Base-by-base conservation (phyloP, 1,140 invertebrate species). In the Trichonephila clavata region DNA sequence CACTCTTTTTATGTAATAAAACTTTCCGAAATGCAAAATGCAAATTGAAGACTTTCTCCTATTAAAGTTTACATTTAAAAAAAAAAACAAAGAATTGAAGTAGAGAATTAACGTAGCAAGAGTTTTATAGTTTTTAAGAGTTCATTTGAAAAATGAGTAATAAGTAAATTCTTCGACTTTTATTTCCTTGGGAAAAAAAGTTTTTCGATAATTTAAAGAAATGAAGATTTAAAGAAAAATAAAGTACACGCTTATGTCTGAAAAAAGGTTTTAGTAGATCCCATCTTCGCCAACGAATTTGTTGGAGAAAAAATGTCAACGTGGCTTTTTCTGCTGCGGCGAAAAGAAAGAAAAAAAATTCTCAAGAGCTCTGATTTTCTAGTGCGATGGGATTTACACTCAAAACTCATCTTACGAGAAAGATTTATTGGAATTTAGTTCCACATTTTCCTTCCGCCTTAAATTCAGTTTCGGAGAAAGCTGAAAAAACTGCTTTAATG, bases 351-450 rank as follows among this genome's bases (percentile, higher is more conserved):
- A 39, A 63, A 87, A 63, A 83, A 57, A 83, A 24, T 14, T 1
- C 20, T 83, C 43, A 87, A 61, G 61, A 87, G 57, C 86, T 87
- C 60, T 87, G 59, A 63, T 87, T 87, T 87, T 87, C 63, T 87
- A 87, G n/a, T 63, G 84, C n/a, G 86, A 87, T 87, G 86, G 86
- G 86, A 61, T 87, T 87, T 87, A 87, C 86, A 87, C 86, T 83
- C 86, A 61, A 43, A 87, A 63, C 86, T 87, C 86, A 87, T 87
- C 60, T 87, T 87, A 63, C 32, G 86, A 32, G 59, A 87, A 57
- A 87, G 86, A 87, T 87, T 87, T 87, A 87, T 87, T 65, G 57
- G 86, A 87, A 87, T 87, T 87, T 87, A 63, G 86, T 63, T 60
- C 81, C 86, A 43, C 86, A 87, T 39, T 87, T 63, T 84, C 83